These are phyloP conservation scores for Unio pictorum DNA, from an alignment of 2,888 invertebrate genomes.

Conservation along the genomic window DNA sequence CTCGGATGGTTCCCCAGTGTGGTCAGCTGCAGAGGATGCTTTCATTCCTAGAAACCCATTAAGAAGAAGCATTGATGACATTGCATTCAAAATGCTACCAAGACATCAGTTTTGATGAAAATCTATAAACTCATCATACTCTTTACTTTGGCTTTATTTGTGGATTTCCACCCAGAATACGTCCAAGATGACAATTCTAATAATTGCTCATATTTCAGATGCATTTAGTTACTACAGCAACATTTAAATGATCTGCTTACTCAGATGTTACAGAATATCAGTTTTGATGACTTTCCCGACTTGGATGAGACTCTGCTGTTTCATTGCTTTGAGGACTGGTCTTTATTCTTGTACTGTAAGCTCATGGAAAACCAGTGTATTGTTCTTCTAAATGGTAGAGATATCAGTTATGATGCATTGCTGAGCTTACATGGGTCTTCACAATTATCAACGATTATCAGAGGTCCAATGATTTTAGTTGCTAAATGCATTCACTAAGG, in stretches of 20 bases:
- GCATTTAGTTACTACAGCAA: background rate
- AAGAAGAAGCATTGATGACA: conserved; percentile 19
- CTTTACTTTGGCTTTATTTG: background rate
- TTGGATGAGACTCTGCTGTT: too few species aligned
- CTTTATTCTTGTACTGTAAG: too few species aligned
- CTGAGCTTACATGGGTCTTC: too few species aligned
- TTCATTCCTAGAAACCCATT: conserved; percentile 12
- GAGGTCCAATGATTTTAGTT: too few species aligned
- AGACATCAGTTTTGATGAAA: conserved; percentile 18
- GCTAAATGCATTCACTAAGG: too few species aligned
- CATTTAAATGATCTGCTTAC: background rate
- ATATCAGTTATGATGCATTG: too few species aligned
- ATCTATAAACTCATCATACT: background rate
- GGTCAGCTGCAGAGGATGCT: conserved; percentile 11
- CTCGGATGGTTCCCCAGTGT: conserved; percentile 20
- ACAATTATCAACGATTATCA: too few species aligned
- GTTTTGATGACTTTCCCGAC: background rate
- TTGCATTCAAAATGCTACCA: conserved; percentile 30
- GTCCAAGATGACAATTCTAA: background rate
- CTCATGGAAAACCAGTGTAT: too few species aligned
- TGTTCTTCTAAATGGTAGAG: too few species aligned
- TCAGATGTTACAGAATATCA: background rate
- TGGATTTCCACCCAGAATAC: background rate
- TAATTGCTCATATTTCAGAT: background rate
- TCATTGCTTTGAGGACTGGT: too few species aligned